These are phyloP conservation scores for Phocides pigmalion DNA, from an alignment of 1,140 invertebrate genomes.

Conservation along the genomic window DNA sequence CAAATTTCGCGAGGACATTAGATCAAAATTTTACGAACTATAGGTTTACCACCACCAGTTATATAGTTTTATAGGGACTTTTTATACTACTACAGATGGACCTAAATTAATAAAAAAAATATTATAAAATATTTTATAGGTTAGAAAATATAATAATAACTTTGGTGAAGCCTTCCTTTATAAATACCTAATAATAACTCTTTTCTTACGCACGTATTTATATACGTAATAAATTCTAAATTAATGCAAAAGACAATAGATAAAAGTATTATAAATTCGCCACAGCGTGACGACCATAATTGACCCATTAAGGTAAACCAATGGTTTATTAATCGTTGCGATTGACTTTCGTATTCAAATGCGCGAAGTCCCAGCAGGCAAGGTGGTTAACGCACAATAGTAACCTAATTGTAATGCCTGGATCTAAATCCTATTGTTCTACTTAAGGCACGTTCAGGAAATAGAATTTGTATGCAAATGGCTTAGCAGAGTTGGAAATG, in stretches of 20 bases:
- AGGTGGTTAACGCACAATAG: conserved; percentile 50
- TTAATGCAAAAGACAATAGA: background rate
- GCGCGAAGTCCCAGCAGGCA: conserved; percentile 48
- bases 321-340: conserved; percentile 20
- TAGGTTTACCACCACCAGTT: too few relatives aligned
- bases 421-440: conserved; percentile 67
- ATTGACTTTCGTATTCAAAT: conserved; percentile 47
- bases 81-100: too few relatives aligned
- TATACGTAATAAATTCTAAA: background rate
- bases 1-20: too few relatives aligned
- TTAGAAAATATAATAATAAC: too few relatives aligned
- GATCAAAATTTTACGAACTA: too few relatives aligned
- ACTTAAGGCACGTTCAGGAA: conserved; percentile 59
- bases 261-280: conserved; percentile 6
- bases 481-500: conserved; percentile 15
- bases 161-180: too few relatives aligned
- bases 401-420: conserved; percentile 65
- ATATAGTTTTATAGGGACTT: too few relatives aligned
- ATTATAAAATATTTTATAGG: too few relatives aligned
- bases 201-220: background rate
- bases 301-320: conserved; percentile 2
- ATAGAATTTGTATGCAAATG: conserved; percentile 56
- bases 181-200: too few relatives aligned
- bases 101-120: too few relatives aligned
- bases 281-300: background rate